Conservation (phyloP, 2,113 vertebrate species). For the Dermatemys mawii region DNA sequence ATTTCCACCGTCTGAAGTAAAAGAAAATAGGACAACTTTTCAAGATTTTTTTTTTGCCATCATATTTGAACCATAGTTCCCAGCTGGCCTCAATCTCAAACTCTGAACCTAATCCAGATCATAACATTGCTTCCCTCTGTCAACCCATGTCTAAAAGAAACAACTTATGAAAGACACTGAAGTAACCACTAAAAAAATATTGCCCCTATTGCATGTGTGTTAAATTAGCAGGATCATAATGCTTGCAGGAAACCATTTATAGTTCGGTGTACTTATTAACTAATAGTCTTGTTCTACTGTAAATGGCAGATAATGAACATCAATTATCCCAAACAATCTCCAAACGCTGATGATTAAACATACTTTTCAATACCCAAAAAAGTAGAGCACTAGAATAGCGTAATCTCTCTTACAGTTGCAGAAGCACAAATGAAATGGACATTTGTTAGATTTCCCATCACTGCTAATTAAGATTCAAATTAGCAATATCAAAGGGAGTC, state of each 20-base stretch:
- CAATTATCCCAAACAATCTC: constrained; percentile 45
- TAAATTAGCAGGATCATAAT: neutral
- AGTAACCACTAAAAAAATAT: neutral
- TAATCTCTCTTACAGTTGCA: neutral
- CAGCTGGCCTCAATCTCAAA: neutral
- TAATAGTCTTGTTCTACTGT: constrained; percentile 15
- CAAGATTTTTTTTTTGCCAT: neutral
- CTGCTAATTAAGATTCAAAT: neutral
- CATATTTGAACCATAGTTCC: neutral
- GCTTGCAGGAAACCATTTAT: neutral
- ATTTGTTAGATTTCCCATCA: neutral
- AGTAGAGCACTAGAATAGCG: constrained; percentile 7
- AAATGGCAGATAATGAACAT: constrained; percentile 26
- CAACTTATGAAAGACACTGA: neutral
- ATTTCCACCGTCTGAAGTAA: neutral
- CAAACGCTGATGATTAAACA: constrained; percentile 45
- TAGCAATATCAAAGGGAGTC: neutral
- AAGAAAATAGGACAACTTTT: neutral
- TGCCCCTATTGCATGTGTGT: neutral
- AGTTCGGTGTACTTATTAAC: constrained; percentile 1
- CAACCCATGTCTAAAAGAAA: neutral
- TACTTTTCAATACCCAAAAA: neutral
- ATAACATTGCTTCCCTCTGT: neutral
- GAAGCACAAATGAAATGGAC: neutral
- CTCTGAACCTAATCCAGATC: neutral